These are phyloP conservation scores for Hozukius guyotensis DNA, from an alignment of 2,797 vertebrate species.

Conservation along the genomic window DNA sequence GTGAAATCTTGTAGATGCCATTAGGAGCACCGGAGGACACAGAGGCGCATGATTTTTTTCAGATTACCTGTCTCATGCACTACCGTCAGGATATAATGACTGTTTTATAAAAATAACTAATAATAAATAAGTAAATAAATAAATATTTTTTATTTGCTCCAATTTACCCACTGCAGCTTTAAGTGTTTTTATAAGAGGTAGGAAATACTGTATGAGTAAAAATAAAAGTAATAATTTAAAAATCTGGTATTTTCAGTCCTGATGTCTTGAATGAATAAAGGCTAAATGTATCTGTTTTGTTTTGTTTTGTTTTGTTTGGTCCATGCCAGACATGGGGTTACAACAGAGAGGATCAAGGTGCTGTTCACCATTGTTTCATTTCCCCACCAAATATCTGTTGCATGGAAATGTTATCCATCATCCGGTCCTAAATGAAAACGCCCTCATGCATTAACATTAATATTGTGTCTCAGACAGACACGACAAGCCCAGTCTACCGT, in stretches of 20 bases:
- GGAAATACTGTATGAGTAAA: not conserved
- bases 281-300: not conserved
- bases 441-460: slow-evolving; percentile 57
- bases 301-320: too few relatives aligned
- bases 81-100: too few relatives aligned
- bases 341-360: not conserved
- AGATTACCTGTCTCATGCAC: too few relatives aligned
- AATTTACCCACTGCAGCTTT: too few relatives aligned
- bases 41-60: rapidly evolving
- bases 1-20: too few relatives aligned
- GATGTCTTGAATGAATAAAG: not conserved
- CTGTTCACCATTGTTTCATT: slow-evolving; percentile 20
- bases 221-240: not conserved
- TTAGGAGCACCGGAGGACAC: too few relatives aligned
- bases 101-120: too few relatives aligned
- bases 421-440: slow-evolving; percentile 56
- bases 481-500: slow-evolving; percentile 49
- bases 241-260: not conserved
- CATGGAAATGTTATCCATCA: slow-evolving; percentile 59
- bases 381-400: slow-evolving; percentile 35
- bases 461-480: slow-evolving; percentile 50
- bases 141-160: too few relatives aligned
- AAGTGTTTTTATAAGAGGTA: too few relatives aligned
- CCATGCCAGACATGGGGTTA: not conserved
- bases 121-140: too few relatives aligned